These are phyloP conservation scores for Mythimna impura DNA, from an alignment of 2,888 invertebrate species.

Conservation along the genomic window DNA sequence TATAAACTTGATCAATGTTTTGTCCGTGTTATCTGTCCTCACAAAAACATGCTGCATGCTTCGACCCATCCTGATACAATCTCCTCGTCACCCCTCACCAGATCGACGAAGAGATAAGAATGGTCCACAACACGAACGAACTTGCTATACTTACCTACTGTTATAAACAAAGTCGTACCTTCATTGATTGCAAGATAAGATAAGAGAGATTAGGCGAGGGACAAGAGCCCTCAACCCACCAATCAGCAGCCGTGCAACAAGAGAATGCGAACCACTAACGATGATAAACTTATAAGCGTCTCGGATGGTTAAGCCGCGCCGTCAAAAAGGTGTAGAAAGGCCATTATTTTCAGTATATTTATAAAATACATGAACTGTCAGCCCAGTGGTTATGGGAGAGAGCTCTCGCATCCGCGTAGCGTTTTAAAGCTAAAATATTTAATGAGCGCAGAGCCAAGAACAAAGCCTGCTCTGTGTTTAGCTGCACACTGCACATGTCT, in stretches of 20 bases:
- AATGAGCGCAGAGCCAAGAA: conserved; percentile 81
- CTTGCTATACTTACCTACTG: neutral
- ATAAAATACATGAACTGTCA: conserved; percentile 54
- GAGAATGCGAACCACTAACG: conserved; percentile 35
- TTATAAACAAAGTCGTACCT: conserved; percentile 25
- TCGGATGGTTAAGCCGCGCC: conserved; percentile 23
- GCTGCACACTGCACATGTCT: conserved; percentile 75
- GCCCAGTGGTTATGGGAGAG: conserved; percentile 46
- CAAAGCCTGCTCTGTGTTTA: conserved; percentile 80
- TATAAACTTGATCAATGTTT: conserved; percentile 7
- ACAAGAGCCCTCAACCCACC: conserved; percentile 41
- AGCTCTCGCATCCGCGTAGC: conserved; percentile 54
- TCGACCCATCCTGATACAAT: conserved; percentile 13
- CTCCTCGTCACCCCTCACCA: conserved; percentile 14
- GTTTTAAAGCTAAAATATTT: conserved; percentile 81
- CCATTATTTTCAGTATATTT: conserved; percentile 53
- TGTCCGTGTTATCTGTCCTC: neutral
- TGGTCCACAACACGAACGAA: conserved; percentile 16
- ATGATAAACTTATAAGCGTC: conserved; percentile 33
- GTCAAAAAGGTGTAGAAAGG: conserved; percentile 21
- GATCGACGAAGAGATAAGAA: conserved; percentile 21
- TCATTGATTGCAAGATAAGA: conserved; percentile 46
- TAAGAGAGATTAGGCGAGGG: conserved; percentile 42
- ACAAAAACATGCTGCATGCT: conserved; percentile 2
- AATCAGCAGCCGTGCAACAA: conserved; percentile 47